Conservation (phyloP, 2,797 vertebrate species). For the Halcyon smyrnensis region DNA sequence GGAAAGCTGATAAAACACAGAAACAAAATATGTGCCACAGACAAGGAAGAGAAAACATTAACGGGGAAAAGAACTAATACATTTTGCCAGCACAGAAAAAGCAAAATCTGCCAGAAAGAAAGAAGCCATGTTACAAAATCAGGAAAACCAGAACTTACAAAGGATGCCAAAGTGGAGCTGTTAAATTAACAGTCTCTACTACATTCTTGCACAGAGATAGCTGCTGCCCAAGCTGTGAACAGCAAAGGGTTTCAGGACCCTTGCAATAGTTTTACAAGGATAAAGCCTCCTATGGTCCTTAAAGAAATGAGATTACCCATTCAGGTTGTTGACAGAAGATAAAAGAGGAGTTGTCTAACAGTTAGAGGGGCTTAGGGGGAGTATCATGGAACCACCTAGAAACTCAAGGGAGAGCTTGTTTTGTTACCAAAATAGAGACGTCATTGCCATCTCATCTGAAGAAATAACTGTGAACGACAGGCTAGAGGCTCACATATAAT, state of each 20-base stretch:
- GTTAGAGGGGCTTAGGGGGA: neutral
- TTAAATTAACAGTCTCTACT: neutral
- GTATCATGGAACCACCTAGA: neutral
- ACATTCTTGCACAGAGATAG: neutral
- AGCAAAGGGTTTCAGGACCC: neutral
- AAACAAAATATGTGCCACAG: neutral
- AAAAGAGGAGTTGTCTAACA: neutral
- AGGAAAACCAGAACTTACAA: neutral
- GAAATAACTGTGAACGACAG: neutral
- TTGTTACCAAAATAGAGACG: neutral
- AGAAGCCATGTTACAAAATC: neutral
- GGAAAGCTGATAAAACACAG: slow-evolving; percentile 5
- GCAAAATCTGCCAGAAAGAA: neutral
- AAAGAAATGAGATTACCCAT: neutral
- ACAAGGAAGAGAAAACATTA: neutral
- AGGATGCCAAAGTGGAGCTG: neutral
- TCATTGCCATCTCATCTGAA: neutral
- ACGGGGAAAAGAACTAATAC: neutral
- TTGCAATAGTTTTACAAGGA: neutral
- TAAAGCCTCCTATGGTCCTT: neutral
- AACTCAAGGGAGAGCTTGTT: neutral
- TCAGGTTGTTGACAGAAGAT: neutral
- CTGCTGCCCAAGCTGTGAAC: neutral
- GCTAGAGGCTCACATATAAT: neutral
- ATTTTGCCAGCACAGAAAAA: neutral